Conservation (phyloP, 1,140 invertebrate genomes). For the Drosophila lini region DNA sequence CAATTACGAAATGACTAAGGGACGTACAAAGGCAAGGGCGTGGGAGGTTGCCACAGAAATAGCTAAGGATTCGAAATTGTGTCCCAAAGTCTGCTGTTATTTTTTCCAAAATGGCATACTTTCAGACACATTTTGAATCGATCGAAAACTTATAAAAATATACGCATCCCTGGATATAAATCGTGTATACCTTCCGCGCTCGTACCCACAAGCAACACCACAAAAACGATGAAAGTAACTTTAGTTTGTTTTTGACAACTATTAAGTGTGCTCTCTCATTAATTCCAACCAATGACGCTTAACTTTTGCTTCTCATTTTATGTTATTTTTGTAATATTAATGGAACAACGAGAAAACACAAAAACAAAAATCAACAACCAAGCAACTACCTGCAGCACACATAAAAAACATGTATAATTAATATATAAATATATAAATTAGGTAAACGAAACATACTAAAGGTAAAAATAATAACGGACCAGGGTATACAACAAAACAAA, state of each 20-base stretch:
- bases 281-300: constrained; percentile 54
- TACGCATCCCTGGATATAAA: not conserved
- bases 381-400: constrained; percentile 73
- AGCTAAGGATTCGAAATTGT: not conserved
- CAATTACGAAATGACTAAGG: constrained; percentile 57
- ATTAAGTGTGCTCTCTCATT: constrained; percentile 41
- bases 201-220: constrained; percentile 17
- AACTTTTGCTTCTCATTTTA: constrained; percentile 40
- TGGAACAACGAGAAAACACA: constrained; percentile 16
- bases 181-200: not conserved
- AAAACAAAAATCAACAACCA: constrained; percentile 55
- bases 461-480: constrained; percentile 56
- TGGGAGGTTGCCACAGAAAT: constrained; percentile 6
- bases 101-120: not conserved
- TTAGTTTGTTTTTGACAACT: constrained; percentile 26
- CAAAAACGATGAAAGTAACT: constrained; percentile 18
- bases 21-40: constrained; percentile 56
- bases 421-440: constrained; percentile 48
- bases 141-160: not conserved
- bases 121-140: not conserved
- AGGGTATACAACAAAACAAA: constrained; percentile 62
- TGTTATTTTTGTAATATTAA: constrained; percentile 19
- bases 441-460: constrained; percentile 52
- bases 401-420: constrained; percentile 49
- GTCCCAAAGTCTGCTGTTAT: not conserved